phyloP scores from a whole-genome alignment of 2,113 vertebrate species.

The Procavia capensis region DNA sequence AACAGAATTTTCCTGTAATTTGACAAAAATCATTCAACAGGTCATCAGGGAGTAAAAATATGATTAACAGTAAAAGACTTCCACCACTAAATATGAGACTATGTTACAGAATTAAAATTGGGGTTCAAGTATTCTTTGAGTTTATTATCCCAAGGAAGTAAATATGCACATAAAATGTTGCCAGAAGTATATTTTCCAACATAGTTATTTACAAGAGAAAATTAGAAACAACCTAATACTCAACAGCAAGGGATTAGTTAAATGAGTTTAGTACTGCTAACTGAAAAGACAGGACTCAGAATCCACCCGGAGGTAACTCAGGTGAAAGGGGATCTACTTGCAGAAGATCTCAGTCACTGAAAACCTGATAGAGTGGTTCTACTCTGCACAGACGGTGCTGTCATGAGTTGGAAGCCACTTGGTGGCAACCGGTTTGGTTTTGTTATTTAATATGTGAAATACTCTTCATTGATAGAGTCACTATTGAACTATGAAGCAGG shows the following conservation, averaged over 20 bases:
- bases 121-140: not conserved
- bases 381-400: not conserved
- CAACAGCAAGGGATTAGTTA: not conserved
- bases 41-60: not conserved
- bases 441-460: not conserved
- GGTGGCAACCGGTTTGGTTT: not conserved
- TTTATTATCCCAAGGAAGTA: not conserved
- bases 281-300: not conserved
- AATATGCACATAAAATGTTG: not conserved
- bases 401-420: not conserved
- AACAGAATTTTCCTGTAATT: not conserved
- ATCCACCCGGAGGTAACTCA: not conserved
- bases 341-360: not conserved
- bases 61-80: not conserved
- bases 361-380: not conserved
- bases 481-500: not conserved
- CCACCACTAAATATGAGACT: not conserved
- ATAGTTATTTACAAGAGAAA: not conserved
- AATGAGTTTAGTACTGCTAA: not conserved
- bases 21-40: not conserved
- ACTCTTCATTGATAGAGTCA: not conserved
- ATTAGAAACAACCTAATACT: not conserved
- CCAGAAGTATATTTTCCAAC: not conserved
- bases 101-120: not conserved
- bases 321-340: not conserved